A percentile compares a stretch with the other conserved stretches of the same genome.
phyloP scores from a whole-genome alignment of 2,888 invertebrate genomes.

The Copidosoma aretas region DNA sequence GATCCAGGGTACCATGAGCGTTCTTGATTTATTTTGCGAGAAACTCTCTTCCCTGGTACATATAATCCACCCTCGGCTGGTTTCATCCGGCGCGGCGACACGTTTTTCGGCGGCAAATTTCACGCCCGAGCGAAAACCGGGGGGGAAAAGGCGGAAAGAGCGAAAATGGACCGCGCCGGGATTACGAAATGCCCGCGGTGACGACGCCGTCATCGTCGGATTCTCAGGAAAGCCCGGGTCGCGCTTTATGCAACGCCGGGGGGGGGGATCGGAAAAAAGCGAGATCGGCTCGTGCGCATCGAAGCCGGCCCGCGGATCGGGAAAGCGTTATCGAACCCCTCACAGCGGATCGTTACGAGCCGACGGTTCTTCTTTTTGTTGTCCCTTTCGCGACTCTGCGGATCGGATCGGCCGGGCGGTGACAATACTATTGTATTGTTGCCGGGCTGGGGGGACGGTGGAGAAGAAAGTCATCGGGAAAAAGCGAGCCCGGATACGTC shows the following conservation, averaged over 20 bases:
- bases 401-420: not conserved
- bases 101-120: not conserved
- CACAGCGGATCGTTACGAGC: too few species aligned
- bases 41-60: too few species aligned
- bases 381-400: too few species aligned
- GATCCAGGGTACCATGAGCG: too few species aligned
- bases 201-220: conserved; percentile 9
- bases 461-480: not conserved
- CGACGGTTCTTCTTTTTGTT: not conserved
- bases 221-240: conserved; percentile 20
- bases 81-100: not conserved
- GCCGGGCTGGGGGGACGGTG: not conserved
- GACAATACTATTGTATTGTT: not conserved
- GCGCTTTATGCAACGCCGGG: conserved; percentile 27
- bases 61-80: too few species aligned
- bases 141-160: not conserved
- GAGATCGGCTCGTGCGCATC: not conserved
- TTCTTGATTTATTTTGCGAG: too few species aligned
- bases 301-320: too few species aligned
- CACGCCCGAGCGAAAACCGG: not conserved
- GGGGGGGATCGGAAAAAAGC: not conserved
- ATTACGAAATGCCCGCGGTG: conserved; percentile 24
- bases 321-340: too few species aligned
- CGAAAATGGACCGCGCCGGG: not conserved
- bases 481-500: not conserved